Evolutionary conservation across 2,888 invertebrate genomes (phyloP).

Genomic region (Phortica okadai): DNA sequence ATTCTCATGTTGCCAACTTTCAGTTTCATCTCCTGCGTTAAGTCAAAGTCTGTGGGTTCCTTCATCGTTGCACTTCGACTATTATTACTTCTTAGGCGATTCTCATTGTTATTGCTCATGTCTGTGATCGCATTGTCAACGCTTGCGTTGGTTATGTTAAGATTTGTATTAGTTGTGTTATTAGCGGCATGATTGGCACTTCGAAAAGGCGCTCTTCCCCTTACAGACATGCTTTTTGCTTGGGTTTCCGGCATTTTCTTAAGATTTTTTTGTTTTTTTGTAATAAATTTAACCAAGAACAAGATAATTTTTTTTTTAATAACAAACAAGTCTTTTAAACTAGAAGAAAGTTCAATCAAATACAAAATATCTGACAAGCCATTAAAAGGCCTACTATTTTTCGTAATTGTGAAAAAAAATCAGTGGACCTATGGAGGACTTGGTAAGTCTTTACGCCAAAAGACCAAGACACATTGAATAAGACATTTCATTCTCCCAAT

Average conservation of each 20-base stretch:
- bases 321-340: neutral
- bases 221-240: neutral
- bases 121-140: too few species aligned
- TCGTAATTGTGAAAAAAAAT: too few species aligned
- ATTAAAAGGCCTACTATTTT: too few species aligned
- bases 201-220: too few species aligned
- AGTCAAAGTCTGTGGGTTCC: conserved; percentile 46
- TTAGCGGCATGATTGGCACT: neutral
- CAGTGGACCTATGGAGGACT: too few species aligned
- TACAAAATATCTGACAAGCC: too few species aligned
- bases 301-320: neutral
- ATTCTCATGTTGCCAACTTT: conserved; percentile 54
- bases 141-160: too few species aligned
- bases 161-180: conserved; percentile 16
- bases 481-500: too few species aligned
- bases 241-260: neutral
- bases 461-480: too few species aligned
- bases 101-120: neutral
- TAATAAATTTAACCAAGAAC: neutral
- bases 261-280: too few species aligned
- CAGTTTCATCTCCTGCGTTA: conserved; percentile 49
- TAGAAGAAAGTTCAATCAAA: neutral
- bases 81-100: conserved; percentile 3
- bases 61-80: conserved; percentile 11
- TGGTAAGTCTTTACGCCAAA: too few species aligned